A percentile compares a stretch with the other conserved stretches of the same genome.
Evolutionary conservation across 2,888 invertebrate species (phyloP).

Genomic region (Hirtodrosophila confusa): DNA sequence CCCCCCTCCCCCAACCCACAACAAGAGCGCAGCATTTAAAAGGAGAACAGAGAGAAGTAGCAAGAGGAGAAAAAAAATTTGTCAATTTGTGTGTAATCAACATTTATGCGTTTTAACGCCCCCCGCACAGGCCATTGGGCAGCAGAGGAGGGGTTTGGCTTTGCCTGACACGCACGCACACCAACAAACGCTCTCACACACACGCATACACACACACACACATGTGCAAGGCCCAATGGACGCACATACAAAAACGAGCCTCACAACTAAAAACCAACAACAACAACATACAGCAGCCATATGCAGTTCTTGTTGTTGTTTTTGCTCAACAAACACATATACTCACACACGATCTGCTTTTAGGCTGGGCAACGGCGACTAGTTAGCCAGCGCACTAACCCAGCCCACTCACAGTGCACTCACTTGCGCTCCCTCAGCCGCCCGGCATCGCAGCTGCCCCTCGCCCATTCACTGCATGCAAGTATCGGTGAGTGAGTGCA

Average conservation of each 20-base stretch:
- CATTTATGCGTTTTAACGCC: conserved; percentile 75
- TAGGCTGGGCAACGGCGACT: conserved; percentile 74
- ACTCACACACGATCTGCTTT: conserved; percentile 63
- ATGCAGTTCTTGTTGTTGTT: conserved; percentile 25
- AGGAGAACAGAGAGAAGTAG: background rate
- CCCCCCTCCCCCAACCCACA: conserved; percentile 2
- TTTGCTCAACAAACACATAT: conserved; percentile 34
- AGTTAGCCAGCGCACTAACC: conserved; percentile 72
- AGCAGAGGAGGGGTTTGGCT: conserved; percentile 62
- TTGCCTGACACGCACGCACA: conserved; percentile 42
- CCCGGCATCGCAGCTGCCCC: background rate
- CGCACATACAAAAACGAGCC: conserved; percentile 63
- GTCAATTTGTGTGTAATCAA: conserved; percentile 74
- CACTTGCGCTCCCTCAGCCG: conserved; percentile 9
- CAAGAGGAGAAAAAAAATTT: conserved; percentile 20
- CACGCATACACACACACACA: conserved; percentile 17
- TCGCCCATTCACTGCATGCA: background rate
- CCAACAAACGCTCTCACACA: conserved; percentile 17
- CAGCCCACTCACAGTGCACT: conserved; percentile 51
- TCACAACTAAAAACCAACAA: conserved; percentile 47
- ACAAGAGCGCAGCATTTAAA: conserved; percentile 17
- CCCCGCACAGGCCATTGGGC: conserved; percentile 59
- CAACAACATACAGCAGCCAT: conserved; percentile 54
- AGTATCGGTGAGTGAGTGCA: conserved; percentile 4
- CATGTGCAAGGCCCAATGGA: conserved; percentile 76